These are phyloP conservation scores for Puma concolor DNA, from an alignment of 2,113 vertebrate genomes.

Conservation along the genomic window DNA sequence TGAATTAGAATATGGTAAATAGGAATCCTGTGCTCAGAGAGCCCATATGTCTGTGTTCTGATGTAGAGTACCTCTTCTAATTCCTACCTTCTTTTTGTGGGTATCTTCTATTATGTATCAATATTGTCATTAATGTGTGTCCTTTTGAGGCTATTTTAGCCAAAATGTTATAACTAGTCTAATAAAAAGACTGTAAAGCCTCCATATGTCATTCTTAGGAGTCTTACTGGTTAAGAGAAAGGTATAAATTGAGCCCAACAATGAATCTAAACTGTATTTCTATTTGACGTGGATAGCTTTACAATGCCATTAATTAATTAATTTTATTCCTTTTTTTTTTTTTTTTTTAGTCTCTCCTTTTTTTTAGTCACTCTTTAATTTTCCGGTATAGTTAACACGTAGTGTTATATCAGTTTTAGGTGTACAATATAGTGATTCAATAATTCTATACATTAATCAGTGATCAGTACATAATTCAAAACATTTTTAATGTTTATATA, in stretches of 20 bases:
- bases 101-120: background rate
- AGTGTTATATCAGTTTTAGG: background rate
- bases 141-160: background rate
- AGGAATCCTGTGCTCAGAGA: background rate
- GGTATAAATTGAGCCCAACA: background rate
- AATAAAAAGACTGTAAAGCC: background rate
- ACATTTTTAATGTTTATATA: no score
- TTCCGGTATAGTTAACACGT: background rate
- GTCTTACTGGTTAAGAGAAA: background rate
- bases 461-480: background rate
- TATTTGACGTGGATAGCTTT: background rate
- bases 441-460: background rate
- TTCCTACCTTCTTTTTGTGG: background rate
- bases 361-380: no score
- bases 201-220: background rate
- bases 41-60: background rate
- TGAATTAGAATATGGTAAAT: background rate
- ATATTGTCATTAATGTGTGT: background rate
- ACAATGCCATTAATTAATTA: background rate
- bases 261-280: background rate
- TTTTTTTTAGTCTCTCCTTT: background rate
- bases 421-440: background rate
- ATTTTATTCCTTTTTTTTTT: background rate
- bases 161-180: background rate
- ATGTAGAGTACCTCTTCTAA: background rate